A percentile compares a stretch with the other conserved stretches of the same genome.
These are phyloP conservation scores for Pithys albifrons DNA, from an alignment of 2,113 vertebrate species.

Conservation along the genomic window DNA sequence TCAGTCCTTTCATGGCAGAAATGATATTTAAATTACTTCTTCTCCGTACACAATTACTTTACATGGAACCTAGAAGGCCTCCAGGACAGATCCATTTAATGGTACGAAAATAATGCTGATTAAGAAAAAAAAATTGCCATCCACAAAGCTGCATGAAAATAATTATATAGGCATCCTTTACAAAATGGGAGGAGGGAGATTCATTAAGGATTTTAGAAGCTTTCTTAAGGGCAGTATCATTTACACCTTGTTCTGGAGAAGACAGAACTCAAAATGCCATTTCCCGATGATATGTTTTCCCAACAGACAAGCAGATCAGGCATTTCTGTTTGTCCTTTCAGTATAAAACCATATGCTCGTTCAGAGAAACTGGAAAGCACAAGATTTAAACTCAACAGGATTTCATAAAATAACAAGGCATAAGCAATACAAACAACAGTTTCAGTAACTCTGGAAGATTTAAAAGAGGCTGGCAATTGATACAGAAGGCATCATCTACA, in stretches of 20 bases:
- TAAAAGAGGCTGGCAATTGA: neutral
- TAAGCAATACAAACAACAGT: neutral
- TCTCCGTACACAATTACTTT: neutral
- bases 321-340: neutral
- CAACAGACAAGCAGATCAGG: neutral
- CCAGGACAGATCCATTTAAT: neutral
- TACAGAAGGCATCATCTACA: neutral
- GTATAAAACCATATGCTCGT: neutral
- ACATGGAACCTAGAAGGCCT: neutral
- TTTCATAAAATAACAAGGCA: neutral
- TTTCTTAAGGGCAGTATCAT: neutral
- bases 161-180: neutral
- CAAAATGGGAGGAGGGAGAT: neutral
- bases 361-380: neutral
- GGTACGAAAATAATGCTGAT: neutral
- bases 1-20: neutral
- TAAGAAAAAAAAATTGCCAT: neutral
- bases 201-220: neutral
- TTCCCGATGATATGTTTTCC: neutral
- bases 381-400: neutral
- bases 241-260: neutral
- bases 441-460: neutral
- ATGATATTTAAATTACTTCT: neutral
- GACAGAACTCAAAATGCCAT: neutral
- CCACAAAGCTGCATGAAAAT: neutral